Base-by-base conservation (phyloP, 2,113 vertebrate species). In the Arizona elegans region DNA sequence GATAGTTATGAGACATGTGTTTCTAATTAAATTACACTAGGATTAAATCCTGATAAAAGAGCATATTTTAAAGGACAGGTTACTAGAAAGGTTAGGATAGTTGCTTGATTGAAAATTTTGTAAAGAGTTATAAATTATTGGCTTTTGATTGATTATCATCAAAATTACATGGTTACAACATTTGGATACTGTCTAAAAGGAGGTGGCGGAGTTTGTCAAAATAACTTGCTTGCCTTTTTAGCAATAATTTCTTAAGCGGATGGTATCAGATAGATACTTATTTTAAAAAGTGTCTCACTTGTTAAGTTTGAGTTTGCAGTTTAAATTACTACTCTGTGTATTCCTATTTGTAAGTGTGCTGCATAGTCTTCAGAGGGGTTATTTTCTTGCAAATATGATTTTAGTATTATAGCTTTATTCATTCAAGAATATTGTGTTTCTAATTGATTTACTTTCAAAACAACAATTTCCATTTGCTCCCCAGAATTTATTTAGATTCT, bases 41-140 rank as follows among this genome's bases (percentile, higher is more conserved):
- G 97, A 97, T 98, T 98, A 98, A 98, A 98, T 98, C 97, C 95
- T 95, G 97, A 98, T 98, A 98, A 98, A 98, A 98, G 97, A 98
- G 95, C 43, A 54, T 96, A 97, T 97, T 98, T 97, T 97, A 97
- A 97, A 97, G 96, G 92, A 95, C 95, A 95, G 96, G 95, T 97
- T 97, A 97, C 97, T 96, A 97, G 96, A 96, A 96, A 96, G 96
- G 96, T 97, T 96, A 96, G 62, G 12, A n/a, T 70, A 70, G 29
- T 70, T 70, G 62, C 93, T 93, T 96, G 95, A 96, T 94, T 97
- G 96, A 95, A 53, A 94, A 95, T 94, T 96, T 96, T 97, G 95
- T 96, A 95, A 94, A 23, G 93, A 96, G 92, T 91, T 92, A 95
- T 65, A 96, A 96, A 95, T 94, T 65, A 6, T 59, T 96, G 95